These are phyloP conservation scores for Caenorhabditis inopinata DNA, from an alignment of 1,140 invertebrate species.

Conservation along the genomic window DNA sequence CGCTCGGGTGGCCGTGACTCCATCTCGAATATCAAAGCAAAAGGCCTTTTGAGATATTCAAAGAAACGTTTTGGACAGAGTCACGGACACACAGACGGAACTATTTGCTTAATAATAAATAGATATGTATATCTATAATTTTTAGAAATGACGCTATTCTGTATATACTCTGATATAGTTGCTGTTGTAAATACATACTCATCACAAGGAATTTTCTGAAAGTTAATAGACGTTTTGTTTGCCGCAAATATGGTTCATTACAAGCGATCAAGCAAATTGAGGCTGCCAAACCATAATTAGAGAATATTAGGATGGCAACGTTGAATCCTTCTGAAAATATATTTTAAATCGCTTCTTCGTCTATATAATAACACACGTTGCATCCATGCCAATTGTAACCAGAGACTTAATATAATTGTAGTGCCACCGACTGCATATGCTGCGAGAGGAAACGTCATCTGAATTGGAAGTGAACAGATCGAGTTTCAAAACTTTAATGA, in stretches of 20 bases:
- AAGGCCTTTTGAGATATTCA: too few species aligned
- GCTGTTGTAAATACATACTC: too few species aligned
- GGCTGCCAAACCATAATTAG: background rate
- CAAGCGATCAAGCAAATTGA: background rate
- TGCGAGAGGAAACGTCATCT: conserved; percentile 2
- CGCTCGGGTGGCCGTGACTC: too few species aligned
- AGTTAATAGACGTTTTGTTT: background rate
- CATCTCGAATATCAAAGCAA: too few species aligned
- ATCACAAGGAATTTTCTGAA: background rate
- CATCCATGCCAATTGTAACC: background rate
- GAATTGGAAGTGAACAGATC: background rate
- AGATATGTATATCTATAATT: too few species aligned
- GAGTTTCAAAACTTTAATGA: background rate
- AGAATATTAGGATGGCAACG: background rate
- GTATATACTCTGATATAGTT: background rate
- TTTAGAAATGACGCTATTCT: background rate
- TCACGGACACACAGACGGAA: too few species aligned
- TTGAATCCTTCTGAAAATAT: background rate
- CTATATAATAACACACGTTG: background rate
- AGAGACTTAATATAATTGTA: background rate
- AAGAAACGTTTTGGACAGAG: too few species aligned
- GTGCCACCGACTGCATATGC: background rate
- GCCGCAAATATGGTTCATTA: background rate
- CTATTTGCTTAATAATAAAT: too few species aligned
- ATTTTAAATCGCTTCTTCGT: background rate